These are phyloP conservation scores for Nymphalis c-album DNA, from an alignment of 2,888 invertebrate genomes.

Conservation along the genomic window DNA sequence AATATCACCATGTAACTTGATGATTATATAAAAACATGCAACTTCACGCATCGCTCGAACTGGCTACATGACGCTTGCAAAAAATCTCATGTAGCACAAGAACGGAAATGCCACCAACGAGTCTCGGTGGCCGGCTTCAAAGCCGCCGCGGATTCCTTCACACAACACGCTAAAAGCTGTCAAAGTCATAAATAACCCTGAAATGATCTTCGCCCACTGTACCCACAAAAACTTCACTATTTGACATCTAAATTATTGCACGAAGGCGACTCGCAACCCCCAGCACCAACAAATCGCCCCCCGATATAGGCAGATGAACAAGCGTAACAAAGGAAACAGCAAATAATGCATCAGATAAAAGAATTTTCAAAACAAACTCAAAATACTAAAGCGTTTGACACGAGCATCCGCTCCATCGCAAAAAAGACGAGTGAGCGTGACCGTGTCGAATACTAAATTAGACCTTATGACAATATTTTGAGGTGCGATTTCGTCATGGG, in stretches of 20 bases:
- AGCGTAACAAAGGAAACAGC: slow-evolving; percentile 72
- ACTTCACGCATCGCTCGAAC: slow-evolving; percentile 31
- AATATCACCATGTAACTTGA: slow-evolving; percentile 28
- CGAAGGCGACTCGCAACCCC: slow-evolving; percentile 69
- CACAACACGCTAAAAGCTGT: slow-evolving; percentile 69
- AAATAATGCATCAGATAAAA: slow-evolving; percentile 81
- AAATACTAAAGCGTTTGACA: slow-evolving; percentile 82
- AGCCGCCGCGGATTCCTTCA: slow-evolving; percentile 70
- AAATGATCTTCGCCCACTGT: slow-evolving; percentile 68
- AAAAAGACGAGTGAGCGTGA: slow-evolving; percentile 66
- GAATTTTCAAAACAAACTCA: slow-evolving; percentile 83
- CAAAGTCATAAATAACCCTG: slow-evolving; percentile 78
- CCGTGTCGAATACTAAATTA: slow-evolving; percentile 62
- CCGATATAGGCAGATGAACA: slow-evolving; percentile 71
- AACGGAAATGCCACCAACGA: slow-evolving; percentile 78
- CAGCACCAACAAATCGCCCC: slow-evolving; percentile 66
- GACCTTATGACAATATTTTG: slow-evolving; percentile 71
- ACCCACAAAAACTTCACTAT: slow-evolving; percentile 67
- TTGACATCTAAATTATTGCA: slow-evolving; percentile 82
- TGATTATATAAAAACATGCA: slow-evolving; percentile 32
- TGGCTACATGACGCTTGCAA: slow-evolving; percentile 42
- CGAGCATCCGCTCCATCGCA: slow-evolving; percentile 79
- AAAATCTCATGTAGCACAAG: slow-evolving; percentile 52
- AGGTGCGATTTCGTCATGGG: slow-evolving; percentile 67
- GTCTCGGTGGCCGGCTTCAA: slow-evolving; percentile 60